Evolutionary conservation across 2,797 vertebrate genomes (phyloP).

Genomic region (Poecile montanus): DNA sequence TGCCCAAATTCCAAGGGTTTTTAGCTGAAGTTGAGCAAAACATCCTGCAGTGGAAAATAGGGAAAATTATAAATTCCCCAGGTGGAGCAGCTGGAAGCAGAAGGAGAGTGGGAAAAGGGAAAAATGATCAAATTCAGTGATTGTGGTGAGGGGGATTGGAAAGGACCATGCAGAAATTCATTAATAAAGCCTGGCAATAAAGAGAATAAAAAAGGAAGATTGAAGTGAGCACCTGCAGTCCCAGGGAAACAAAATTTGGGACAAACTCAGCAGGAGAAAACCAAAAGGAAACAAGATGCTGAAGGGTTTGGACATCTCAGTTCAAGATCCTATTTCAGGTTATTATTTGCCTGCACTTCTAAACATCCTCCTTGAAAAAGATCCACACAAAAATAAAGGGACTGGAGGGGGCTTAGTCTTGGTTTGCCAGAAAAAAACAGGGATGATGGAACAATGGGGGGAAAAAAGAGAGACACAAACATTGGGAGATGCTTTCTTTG

Average conservation of each 20-base stretch:
- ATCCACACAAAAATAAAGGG: neutral
- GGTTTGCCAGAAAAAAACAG: neutral
- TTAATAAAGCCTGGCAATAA: neutral
- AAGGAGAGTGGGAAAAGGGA: neutral
- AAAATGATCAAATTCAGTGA: neutral
- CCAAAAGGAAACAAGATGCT: neutral
- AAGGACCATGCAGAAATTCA: neutral
- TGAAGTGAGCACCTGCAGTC: neutral
- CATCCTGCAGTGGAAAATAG: neutral
- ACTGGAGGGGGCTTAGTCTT: neutral
- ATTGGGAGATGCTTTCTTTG: neutral
- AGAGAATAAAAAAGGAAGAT: neutral
- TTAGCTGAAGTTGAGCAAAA: neutral
- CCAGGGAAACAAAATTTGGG: neutral
- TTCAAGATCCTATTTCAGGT: neutral
- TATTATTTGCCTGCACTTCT: neutral
- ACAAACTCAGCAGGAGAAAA: neutral
- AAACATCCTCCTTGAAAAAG: neutral
- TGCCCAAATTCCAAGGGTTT: neutral
- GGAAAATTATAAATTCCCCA: neutral
- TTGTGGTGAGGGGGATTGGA: neutral
- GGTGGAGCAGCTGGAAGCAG: neutral
- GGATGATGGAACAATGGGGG: neutral
- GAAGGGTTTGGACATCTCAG: slow-evolving; percentile 1
- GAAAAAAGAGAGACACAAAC: neutral